Evolutionary conservation across 2,113 vertebrate species (phyloP).

Genomic region (Apodemus speciosus): DNA sequence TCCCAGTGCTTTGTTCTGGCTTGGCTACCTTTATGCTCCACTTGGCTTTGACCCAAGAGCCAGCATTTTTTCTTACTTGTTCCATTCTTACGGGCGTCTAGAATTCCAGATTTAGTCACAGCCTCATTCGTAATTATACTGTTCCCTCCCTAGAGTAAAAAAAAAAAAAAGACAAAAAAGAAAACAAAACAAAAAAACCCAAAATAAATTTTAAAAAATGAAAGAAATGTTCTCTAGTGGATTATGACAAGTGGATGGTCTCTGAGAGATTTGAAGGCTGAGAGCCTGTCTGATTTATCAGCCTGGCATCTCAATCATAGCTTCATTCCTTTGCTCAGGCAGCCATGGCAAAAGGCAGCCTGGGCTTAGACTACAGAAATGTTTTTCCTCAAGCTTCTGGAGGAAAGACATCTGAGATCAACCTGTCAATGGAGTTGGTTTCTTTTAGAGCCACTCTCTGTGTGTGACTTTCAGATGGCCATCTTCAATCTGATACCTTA

Average conservation of each 20-base stretch:
- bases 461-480: not conserved
- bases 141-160: not conserved
- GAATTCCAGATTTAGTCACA: constrained; percentile 58
- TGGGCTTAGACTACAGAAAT: not conserved
- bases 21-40: constrained; percentile 67
- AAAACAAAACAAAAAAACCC: not conserved
- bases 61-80: constrained; percentile 53
- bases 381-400: not conserved
- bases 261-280: not conserved
- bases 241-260: constrained; percentile 21
- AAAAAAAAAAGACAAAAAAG: not conserved
- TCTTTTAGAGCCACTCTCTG: not conserved
- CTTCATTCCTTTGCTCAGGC: not conserved
- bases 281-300: constrained; percentile 6
- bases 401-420: not conserved
- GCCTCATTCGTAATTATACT: constrained; percentile 19
- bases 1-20: constrained; percentile 57
- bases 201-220: too few species aligned
- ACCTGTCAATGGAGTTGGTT: not conserved
- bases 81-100: constrained; percentile 19
- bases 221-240: not conserved
- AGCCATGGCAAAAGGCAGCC: not conserved
- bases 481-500: not conserved
- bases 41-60: constrained; percentile 67
- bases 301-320: not conserved